These are phyloP conservation scores for Gryllus longicercus DNA, from an alignment of 2,888 invertebrate species.

Conservation along the genomic window DNA sequence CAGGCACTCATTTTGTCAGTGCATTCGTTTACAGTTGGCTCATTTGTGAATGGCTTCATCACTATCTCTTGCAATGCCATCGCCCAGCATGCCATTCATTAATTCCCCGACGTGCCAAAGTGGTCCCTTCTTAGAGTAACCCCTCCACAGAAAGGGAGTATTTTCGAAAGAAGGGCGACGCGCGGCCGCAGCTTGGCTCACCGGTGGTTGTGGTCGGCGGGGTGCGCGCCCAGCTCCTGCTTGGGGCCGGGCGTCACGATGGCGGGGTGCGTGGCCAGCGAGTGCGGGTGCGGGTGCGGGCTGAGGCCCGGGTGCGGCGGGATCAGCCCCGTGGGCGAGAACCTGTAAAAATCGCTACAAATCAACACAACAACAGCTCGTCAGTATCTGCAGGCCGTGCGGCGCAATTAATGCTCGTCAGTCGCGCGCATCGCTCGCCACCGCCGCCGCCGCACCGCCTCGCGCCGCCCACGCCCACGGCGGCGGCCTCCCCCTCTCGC, in stretches of 20 bases:
- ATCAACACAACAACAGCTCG: conserved; percentile 26
- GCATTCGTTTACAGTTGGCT: too few species aligned
- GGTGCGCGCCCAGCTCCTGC: conserved; percentile 61
- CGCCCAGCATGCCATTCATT: too few species aligned
- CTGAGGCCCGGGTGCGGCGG: conserved; percentile 63
- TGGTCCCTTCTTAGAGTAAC: too few species aligned
- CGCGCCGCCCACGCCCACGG: background rate
- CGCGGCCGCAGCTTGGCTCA: conserved; percentile 45
- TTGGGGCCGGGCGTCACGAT: conserved; percentile 72
- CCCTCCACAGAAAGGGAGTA: too few species aligned
- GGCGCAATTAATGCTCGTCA: background rate
- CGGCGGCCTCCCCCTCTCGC: too few species aligned
- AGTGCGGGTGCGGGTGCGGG: conserved; percentile 59
- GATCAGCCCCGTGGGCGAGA: conserved; percentile 82
- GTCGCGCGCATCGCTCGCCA: background rate
- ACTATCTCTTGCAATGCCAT: too few species aligned
- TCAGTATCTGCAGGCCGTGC: conserved; percentile 28
- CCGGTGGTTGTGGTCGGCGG: conserved; percentile 66
- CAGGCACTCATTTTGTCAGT: too few species aligned
- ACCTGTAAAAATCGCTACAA: conserved; percentile 75
- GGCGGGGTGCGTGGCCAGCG: conserved; percentile 76
- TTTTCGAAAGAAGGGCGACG: too few species aligned
- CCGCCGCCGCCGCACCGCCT: background rate
- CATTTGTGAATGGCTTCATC: too few species aligned
- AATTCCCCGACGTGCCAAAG: too few species aligned